Evolutionary conservation across 2,113 vertebrate species (phyloP).

Genomic region (Tachysurus vachellii): DNA sequence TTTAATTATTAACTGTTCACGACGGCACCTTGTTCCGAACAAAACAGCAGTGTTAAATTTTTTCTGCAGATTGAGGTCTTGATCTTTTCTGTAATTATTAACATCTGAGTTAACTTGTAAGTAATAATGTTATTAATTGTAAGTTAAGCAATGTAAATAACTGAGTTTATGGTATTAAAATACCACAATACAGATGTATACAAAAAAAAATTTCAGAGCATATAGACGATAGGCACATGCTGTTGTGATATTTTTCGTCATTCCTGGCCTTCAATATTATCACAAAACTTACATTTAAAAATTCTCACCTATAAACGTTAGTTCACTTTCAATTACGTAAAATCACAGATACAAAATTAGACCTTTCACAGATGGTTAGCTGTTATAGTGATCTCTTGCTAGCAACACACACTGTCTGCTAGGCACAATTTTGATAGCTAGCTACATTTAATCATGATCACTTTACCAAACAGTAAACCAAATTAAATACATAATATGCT

Average conservation of each 20-base stretch:
- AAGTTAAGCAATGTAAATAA: not conserved
- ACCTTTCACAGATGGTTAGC: no score
- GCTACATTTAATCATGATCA: not conserved
- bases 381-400: not conserved
- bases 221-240: not conserved
- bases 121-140: not conserved
- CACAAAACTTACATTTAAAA: no score
- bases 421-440: not conserved
- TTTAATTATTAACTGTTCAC: constrained; percentile 24
- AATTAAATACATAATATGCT: not conserved
- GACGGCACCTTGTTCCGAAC: not conserved
- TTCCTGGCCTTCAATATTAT: not conserved
- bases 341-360: no score
- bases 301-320: not conserved
- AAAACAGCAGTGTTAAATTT: constrained; percentile 5
- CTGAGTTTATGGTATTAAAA: not conserved
- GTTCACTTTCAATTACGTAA: no score
- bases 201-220: not conserved
- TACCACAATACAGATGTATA: not conserved
- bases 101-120: not conserved
- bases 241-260: not conserved
- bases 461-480: not conserved
- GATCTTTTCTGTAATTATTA: not conserved
- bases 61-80: not conserved
- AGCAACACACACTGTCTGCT: not conserved